phyloP scores from a whole-genome alignment of 1,140 invertebrate genomes.

The Zaprionus lachaisei region DNA sequence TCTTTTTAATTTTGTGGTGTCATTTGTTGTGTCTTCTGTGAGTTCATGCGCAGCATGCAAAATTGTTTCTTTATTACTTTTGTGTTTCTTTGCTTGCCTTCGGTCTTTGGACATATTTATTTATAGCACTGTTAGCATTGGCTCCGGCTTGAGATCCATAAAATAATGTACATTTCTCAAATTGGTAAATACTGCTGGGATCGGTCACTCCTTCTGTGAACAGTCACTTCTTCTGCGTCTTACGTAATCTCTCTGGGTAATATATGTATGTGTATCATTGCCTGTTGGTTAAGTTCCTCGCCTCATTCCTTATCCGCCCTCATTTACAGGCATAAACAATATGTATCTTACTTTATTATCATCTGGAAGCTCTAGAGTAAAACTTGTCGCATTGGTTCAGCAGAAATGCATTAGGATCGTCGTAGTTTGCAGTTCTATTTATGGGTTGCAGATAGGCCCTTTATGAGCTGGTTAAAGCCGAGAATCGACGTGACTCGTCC shows the following conservation, averaged over 20 bases:
- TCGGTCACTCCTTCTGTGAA: neutral
- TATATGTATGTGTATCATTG: neutral
- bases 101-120: conserved; percentile 21
- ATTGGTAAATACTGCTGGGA: neutral
- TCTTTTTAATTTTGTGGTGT: conserved; percentile 62
- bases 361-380: neutral
- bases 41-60: conserved; percentile 66
- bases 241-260: neutral
- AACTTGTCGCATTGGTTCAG: neutral
- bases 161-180: neutral
- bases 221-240: neutral
- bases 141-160: conserved; percentile 1
- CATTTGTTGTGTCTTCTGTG: conserved; percentile 59
- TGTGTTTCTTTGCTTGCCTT: conserved; percentile 8
- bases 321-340: neutral
- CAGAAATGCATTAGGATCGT: neutral
- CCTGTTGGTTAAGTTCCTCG: neutral
- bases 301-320: neutral
- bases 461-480: conserved; percentile 33
- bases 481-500: conserved; percentile 8
- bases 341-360: neutral
- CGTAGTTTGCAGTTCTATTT: neutral
- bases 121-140: conserved; percentile 19
- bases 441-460: conserved; percentile 67
- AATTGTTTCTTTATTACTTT: conserved; percentile 52